Evolutionary conservation across 2,797 vertebrate species (phyloP).

Genomic region (Phataginus tricuspis): DNA sequence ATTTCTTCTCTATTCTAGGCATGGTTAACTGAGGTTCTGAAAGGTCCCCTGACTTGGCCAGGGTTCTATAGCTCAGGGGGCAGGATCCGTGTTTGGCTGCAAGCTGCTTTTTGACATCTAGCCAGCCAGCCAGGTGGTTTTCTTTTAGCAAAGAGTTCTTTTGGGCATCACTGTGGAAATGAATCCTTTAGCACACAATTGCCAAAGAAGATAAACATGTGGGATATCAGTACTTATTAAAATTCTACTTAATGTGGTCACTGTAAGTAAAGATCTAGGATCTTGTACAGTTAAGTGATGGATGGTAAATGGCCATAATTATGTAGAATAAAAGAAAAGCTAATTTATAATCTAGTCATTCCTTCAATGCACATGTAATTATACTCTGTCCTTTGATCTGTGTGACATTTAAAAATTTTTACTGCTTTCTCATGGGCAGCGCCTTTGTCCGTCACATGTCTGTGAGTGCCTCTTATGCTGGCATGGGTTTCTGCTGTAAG

Average conservation of each 20-base stretch:
- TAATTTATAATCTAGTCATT: conserved; percentile 53
- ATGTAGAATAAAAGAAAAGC: conserved; percentile 40
- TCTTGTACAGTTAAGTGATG: not conserved
- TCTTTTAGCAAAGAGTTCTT: not conserved
- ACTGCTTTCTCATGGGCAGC: conserved; percentile 50
- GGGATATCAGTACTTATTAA: not conserved
- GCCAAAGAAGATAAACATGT: not conserved
- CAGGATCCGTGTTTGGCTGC: not conserved
- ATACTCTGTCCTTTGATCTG: conserved; percentile 52
- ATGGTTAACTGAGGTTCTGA: not conserved
- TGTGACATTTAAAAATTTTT: conserved; percentile 47
- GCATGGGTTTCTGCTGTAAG: conserved; percentile 49
- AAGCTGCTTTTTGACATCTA: not conserved
- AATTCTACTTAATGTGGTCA: not conserved
- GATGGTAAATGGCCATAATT: conserved; percentile 22
- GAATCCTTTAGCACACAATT: not conserved
- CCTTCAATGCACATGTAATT: conserved; percentile 47
- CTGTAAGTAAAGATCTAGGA: not conserved
- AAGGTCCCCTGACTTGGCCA: not conserved
- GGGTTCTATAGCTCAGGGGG: not conserved
- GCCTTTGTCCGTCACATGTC: conserved; percentile 12
- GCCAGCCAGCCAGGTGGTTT: not conserved
- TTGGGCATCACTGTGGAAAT: not conserved
- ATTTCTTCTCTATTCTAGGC: not conserved
- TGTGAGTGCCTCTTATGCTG: conserved; percentile 54